These are phyloP conservation scores for Drosophila hamatofila DNA, from an alignment of 2,888 invertebrate genomes.

Conservation along the genomic window DNA sequence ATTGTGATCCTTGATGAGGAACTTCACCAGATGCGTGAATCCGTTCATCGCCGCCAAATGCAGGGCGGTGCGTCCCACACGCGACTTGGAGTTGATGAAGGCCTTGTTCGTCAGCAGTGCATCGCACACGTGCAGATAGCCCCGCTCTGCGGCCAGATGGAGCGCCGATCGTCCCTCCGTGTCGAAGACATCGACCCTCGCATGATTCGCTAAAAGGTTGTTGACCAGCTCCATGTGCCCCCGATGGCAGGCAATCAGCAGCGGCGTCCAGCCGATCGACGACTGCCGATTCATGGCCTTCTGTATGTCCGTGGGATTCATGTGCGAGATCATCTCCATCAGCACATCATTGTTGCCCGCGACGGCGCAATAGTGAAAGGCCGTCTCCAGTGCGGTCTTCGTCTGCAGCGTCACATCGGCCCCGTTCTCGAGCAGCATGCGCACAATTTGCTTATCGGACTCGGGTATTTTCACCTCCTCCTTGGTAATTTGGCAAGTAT, in stretches of 20 bases:
- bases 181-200: slow-evolving; percentile 99
- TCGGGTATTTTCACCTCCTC: slow-evolving; percentile 91
- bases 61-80: slow-evolving; percentile 97
- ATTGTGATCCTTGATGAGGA: slow-evolving; percentile 97
- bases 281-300: slow-evolving; percentile 97
- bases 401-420: slow-evolving; percentile 95
- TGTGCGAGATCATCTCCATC: slow-evolving; percentile 96
- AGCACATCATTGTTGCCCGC: slow-evolving; percentile 98
- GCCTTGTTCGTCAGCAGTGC: slow-evolving; percentile 97
- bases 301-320: slow-evolving; percentile 95
- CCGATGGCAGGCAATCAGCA: slow-evolving; percentile 97
- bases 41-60: slow-evolving; percentile 99
- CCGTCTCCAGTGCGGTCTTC: slow-evolving; percentile 95
- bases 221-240: slow-evolving; percentile 98
- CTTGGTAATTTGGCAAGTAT: slow-evolving; percentile 95
- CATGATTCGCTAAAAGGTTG: slow-evolving; percentile 95
- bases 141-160: slow-evolving; percentile 97
- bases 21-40: slow-evolving; percentile 94
- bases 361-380: slow-evolving; percentile 97
- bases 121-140: slow-evolving; percentile 95
- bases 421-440: slow-evolving; percentile 94
- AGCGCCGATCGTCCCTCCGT: slow-evolving; percentile 97
- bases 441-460: slow-evolving; percentile 94
- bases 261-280: slow-evolving; percentile 97
- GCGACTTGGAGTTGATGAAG: slow-evolving; percentile 99